Evolutionary conservation across 2,797 vertebrate genomes (phyloP), one percentile per base, ranked within the genome.

Genomic region (Mastacembelus armatus): DNA sequence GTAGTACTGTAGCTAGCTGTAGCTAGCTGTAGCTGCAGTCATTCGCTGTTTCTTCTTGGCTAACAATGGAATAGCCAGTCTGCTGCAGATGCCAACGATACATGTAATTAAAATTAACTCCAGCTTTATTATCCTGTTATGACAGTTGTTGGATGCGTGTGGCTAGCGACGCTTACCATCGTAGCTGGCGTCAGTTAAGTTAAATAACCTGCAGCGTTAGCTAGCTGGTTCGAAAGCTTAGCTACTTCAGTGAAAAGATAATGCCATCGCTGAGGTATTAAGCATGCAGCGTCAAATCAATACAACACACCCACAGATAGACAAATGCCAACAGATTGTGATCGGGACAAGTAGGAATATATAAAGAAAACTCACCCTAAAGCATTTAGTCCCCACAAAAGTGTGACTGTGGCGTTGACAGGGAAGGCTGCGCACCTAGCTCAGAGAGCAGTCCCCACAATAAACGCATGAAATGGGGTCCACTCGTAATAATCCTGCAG

Each of bases 401-500:
- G 71, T 66, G 67, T 77, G 40, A 80, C 50, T 66, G 81, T 79
- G 78, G 71, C 69, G 88, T 71, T 76, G 56, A 67, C 68, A 50
- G 65, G 66, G 70, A 42, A 63, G 58, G 85, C 83, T 85, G 78
- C 47, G 54, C 72, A 68, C 39, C 77, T 77, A 79, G 85, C 84
- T 57, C 44, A 57, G 66, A 73, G 39, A 62, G 56, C 69, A 65
- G 78, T 74, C 78, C 76, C 81, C 80, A 79, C 81, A 87, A 85
- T 84, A 81, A 83, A 82, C 61, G 30, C 80, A 61, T 68, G 85
- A 89, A 90, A 88, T 19, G 88, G 87, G 86, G 86, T 89, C 78
- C 84, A 81, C 77, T 86, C 64, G 43, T 66, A 66, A 85, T 85
- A 91, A 88, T 89, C 77, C 88, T 74, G 78, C 61, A 89, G 90